phyloP scores from a whole-genome alignment of 1,140 invertebrate genomes.

The Drosophila baimaii region DNA sequence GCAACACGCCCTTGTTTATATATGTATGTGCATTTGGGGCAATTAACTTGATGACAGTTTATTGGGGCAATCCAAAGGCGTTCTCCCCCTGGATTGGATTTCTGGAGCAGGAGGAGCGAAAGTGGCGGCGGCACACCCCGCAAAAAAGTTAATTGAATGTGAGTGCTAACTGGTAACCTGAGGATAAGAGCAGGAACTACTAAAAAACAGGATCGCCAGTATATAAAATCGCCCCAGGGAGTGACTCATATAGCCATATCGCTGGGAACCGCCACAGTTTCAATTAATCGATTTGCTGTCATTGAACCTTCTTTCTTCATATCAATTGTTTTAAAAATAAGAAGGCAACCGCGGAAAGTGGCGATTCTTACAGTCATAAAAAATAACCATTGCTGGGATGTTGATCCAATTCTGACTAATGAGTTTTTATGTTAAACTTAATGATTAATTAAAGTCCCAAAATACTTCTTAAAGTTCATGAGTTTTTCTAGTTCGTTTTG shows the following conservation, averaged over 20 bases:
- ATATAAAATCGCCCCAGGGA: background rate
- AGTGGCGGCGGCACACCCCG: constrained; percentile 39
- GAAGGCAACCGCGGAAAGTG: background rate
- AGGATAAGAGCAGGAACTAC: constrained; percentile 28
- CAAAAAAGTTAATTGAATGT: constrained; percentile 50
- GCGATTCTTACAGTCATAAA: constrained; percentile 7
- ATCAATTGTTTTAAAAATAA: constrained; percentile 18
- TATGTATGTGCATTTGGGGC: constrained; percentile 51
- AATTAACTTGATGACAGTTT: constrained; percentile 60
- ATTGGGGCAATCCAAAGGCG: constrained; percentile 51
- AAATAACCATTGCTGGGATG: background rate
- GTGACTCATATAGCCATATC: constrained; percentile 44
- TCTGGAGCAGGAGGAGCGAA: constrained; percentile 7
- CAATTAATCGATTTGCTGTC: constrained; percentile 54
- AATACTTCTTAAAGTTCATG: background rate
- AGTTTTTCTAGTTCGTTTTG: no score
- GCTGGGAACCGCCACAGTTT: background rate
- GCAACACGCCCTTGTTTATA: constrained; percentile 48
- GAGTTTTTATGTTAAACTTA: background rate
- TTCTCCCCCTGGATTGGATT: background rate
- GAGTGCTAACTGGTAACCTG: constrained; percentile 24
- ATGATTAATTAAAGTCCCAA: background rate
- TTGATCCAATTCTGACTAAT: background rate
- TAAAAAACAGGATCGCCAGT: constrained; percentile 23
- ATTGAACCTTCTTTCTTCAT: constrained; percentile 50